phyloP scores from a whole-genome alignment of 2,888 invertebrate genomes.

The Cantharis rustica region DNA sequence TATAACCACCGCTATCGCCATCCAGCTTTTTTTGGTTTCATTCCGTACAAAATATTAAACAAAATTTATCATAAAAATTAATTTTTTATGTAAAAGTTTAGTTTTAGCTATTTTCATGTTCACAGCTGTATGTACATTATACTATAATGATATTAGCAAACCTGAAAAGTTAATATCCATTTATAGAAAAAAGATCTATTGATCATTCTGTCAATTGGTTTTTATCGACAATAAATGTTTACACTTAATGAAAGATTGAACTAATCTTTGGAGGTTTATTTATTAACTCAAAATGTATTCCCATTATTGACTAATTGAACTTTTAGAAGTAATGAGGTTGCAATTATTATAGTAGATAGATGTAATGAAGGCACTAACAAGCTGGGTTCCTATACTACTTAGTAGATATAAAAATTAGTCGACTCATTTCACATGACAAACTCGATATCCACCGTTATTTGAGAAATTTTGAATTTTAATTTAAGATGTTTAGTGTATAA shows the following conservation, averaged over 20 bases:
- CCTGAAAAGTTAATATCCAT: background rate
- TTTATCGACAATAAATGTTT: background rate
- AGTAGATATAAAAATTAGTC: background rate
- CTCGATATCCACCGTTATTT: background rate
- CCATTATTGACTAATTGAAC: constrained; percentile 1
- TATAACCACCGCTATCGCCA: no score
- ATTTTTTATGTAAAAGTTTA: no score
- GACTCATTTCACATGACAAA: background rate
- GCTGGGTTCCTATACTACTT: background rate
- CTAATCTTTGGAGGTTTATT: background rate
- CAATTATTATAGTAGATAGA: background rate
- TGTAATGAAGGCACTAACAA: background rate
- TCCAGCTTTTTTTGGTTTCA: no score
- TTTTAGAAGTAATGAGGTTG: background rate
- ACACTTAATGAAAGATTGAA: background rate
- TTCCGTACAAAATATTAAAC: no score
- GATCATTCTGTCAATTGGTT: background rate
- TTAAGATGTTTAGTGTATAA: background rate
- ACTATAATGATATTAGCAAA: background rate
- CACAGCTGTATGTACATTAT: no score
- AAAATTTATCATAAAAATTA: no score
- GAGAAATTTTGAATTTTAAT: background rate
- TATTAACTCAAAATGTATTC: background rate
- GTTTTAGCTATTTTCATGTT: no score
- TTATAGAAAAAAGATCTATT: background rate